A percentile compares a stretch with the other conserved stretches of the same genome.
Evolutionary conservation across 1,140 invertebrate species (phyloP).

Genomic region (Drosophila varians): DNA sequence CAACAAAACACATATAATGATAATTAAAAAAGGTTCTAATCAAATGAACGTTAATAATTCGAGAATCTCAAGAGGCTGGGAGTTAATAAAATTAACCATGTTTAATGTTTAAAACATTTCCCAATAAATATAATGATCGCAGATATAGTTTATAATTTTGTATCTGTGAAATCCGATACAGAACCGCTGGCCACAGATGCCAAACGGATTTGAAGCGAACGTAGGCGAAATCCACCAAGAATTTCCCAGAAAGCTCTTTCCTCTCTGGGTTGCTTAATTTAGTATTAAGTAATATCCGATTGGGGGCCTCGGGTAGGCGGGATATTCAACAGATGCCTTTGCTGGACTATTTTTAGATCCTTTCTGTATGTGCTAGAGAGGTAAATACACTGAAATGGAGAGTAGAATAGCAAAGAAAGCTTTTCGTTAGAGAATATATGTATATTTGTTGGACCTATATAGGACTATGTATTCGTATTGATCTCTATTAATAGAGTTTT

Average conservation of each 20-base stretch:
- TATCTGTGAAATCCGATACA: conserved; percentile 58
- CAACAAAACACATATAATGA: too few relatives aligned
- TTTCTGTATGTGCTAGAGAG: conserved; percentile 7
- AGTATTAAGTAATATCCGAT: conserved; percentile 69
- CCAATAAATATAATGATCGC: too few relatives aligned
- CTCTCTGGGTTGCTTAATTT: conserved; percentile 8
- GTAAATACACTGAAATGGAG: conserved; percentile 7
- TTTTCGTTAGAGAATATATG: conserved; percentile 28
- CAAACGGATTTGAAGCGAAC: conserved; percentile 37
- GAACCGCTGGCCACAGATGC: conserved; percentile 28
- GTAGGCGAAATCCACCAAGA: conserved; percentile 39
- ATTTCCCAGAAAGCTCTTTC: conserved; percentile 59
- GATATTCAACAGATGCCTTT: conserved; percentile 68
- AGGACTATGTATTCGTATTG: conserved; percentile 7
- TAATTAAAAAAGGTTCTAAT: too few relatives aligned
- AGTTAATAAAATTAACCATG: too few relatives aligned
- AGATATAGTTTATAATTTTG: not conserved
- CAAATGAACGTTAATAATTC: too few relatives aligned
- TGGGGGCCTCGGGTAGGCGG: conserved; percentile 11
- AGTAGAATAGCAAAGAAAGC: conserved; percentile 26
- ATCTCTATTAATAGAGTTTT: conserved; percentile 49
- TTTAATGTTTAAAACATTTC: too few relatives aligned
- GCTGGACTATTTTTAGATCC: conserved; percentile 54
- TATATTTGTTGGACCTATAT: conserved; percentile 31
- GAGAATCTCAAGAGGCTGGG: too few relatives aligned